Evolutionary conservation across 2,113 vertebrate genomes (phyloP), one percentile per base, ranked within the genome.

Genomic region (Tricholaema leucomelas): DNA sequence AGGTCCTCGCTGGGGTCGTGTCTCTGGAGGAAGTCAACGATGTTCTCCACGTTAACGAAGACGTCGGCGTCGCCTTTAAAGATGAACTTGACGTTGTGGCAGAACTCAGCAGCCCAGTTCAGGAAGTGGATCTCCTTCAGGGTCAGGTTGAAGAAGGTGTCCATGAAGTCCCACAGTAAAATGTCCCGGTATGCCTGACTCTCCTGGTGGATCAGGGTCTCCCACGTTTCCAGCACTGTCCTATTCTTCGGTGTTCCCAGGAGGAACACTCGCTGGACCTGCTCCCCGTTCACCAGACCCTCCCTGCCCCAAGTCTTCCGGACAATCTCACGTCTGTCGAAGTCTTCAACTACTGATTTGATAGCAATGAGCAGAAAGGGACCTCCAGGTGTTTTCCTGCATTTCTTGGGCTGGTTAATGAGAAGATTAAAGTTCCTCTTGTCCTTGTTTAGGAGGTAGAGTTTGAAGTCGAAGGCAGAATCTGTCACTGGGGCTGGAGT

Each of bases 71-170:
- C 99, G 0, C 99, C 99, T 92, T 99, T 99, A 93, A 99, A 99
- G 80, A 99, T 98, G 48, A 99, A 99, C 78, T 98, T 98, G 79
- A 98, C 98, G 0, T 95, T 81, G 20, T 97, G 96, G 85, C 99
- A 99, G 96, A 98, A 99, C 31, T 92, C 93, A 36, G 98, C 98
- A 30, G 99, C 95, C 99, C 99, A 99, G 70, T 97, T 95, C 23
- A 99, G 97, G 86, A 99, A 99, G 92, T 99, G 98, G 2, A 98
- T 99, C 97, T 99, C 99, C 95, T 99, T 99, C 70, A 99, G 97
- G 2, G 99, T 99, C 93, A 99, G 93, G 91, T 99, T 99, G 97
- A 99, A 99, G 96, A 99, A 99, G 3, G 99, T 99, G 97, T 99
- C 99, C 7, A 98, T 97, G 75, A 99, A 99, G 92, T 98, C 99